phyloP scores from a whole-genome alignment of 2,113 vertebrate species.

The Alces alces region DNA sequence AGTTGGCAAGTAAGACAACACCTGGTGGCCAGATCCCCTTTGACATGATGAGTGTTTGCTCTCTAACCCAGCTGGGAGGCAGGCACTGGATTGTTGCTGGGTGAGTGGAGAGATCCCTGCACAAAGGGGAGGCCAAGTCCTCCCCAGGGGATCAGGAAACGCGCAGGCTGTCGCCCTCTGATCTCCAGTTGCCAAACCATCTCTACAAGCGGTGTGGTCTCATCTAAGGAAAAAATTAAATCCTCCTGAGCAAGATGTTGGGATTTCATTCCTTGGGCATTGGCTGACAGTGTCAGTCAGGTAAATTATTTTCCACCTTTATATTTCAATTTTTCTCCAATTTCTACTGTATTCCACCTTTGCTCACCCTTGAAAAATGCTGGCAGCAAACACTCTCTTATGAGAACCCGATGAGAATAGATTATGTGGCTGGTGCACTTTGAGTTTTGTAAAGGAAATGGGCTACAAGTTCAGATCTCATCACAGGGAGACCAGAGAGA shows the following conservation, averaged over 20 bases:
- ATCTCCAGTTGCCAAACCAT: neutral
- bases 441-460: neutral
- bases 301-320: neutral
- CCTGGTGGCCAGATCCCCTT: slow-evolving; percentile 38
- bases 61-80: slow-evolving; percentile 19
- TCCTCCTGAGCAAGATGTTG: neutral
- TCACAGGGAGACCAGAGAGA: neutral
- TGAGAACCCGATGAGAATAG: neutral
- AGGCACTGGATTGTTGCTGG: neutral
- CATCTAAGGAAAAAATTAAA: neutral
- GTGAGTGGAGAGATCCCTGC: neutral
- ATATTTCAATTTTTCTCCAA: neutral
- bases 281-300: neutral
- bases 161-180: neutral
- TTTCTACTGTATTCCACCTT: neutral
- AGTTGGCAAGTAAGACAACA: neutral
- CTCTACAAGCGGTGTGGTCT: neutral
- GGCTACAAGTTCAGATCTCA: neutral
- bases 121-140: neutral
- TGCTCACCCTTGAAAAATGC: neutral
- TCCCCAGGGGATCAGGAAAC: neutral
- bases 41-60: neutral
- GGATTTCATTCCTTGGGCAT: neutral
- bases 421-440: neutral
- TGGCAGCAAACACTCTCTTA: neutral